These are phyloP conservation scores for Onychomys torridus DNA, from an alignment of 2,797 vertebrate species.

Conservation along the genomic window DNA sequence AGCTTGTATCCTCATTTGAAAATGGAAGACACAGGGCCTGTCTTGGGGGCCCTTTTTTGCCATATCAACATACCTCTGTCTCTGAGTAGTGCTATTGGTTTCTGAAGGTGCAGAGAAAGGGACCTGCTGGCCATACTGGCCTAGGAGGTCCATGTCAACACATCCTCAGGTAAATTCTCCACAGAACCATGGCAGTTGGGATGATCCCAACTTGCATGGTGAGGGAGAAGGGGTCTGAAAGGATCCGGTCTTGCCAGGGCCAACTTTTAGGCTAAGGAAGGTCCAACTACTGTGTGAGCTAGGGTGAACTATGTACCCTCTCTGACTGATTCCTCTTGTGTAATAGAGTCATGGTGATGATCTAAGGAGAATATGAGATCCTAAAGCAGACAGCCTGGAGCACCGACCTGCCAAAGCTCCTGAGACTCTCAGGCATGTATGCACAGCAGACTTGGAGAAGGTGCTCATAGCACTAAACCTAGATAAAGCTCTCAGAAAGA, in stretches of 20 bases:
- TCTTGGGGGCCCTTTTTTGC: neutral
- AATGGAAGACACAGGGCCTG: neutral
- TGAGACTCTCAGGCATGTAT: fast-evolving
- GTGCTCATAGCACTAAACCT: fast-evolving
- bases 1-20: neutral
- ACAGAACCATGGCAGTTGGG: fast-evolving
- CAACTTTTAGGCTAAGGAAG: neutral
- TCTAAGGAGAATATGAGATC: neutral
- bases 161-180: neutral
- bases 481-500: neutral
- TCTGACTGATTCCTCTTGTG: neutral
- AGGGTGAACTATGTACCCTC: neutral
- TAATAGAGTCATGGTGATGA: no score
- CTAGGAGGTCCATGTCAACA: neutral
- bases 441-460: neutral
- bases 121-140: neutral
- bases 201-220: neutral
- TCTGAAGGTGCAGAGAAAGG: neutral
- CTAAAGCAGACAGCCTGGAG: neutral
- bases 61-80: neutral
- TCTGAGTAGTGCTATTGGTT: neutral
- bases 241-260: neutral
- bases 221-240: neutral
- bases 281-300: neutral
- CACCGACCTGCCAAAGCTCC: neutral